A percentile compares a stretch with the other conserved stretches of the same genome.
Evolutionary conservation across 2,797 vertebrate species (phyloP).

Genomic region (Uromys caudimaculatus): DNA sequence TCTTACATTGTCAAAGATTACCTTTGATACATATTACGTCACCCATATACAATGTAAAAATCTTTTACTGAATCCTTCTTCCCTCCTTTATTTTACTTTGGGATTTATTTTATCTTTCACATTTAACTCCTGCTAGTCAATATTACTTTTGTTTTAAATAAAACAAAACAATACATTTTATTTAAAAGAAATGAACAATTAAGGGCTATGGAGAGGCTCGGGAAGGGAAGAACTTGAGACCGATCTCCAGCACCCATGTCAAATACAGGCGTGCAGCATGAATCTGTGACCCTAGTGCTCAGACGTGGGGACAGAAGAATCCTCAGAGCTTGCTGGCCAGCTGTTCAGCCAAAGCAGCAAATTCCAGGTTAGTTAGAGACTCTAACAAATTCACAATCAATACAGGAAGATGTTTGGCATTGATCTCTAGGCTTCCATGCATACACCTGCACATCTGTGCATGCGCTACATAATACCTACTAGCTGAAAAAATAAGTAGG

Average conservation of each 20-base stretch:
- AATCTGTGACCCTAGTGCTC: background rate
- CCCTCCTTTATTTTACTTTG: background rate
- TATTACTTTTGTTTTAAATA: conserved; percentile 20
- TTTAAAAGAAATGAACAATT: conserved; percentile 39
- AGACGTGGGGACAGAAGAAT: background rate
- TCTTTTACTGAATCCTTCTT: background rate
- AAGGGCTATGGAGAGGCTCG: background rate
- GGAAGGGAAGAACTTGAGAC: background rate
- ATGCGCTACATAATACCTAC: background rate
- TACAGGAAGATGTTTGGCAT: background rate
- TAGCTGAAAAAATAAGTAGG: background rate
- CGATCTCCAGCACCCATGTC: background rate
- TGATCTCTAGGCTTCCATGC: background rate
- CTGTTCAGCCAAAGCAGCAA: background rate
- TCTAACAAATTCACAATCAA: no score
- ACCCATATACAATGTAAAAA: background rate
- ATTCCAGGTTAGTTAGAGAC: background rate
- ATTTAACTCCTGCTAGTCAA: background rate
- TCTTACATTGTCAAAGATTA: conserved; percentile 10
- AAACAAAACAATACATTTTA: background rate
- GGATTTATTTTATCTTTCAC: conserved; percentile 36
- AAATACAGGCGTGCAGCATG: background rate
- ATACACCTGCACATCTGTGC: background rate
- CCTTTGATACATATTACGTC: background rate
- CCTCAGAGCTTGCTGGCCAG: background rate